Conservation (phyloP, 2,888 invertebrate genomes). For the Ophonus ardosiacus region DNA sequence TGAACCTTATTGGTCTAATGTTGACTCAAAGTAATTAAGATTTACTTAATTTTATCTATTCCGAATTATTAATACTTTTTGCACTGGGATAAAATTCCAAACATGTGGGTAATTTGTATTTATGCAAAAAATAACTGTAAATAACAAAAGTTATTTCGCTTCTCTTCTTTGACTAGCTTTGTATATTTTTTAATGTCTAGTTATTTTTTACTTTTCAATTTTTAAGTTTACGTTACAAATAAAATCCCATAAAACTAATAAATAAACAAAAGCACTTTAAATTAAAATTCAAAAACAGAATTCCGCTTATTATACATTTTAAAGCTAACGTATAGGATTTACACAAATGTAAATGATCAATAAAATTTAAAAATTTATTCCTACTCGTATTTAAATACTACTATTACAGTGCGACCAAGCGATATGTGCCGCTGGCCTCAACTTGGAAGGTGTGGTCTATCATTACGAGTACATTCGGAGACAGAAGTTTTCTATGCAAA, state of each 20-base stretch:
- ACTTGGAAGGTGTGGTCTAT: too few relatives aligned
- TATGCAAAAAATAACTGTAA: slow-evolving; percentile 23
- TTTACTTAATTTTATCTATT: slow-evolving; percentile 24
- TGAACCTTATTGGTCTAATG: not conserved
- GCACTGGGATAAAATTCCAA: slow-evolving; percentile 6
- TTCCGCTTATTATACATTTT: not conserved
- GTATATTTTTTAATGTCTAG: slow-evolving; percentile 43
- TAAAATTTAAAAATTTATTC: not conserved
- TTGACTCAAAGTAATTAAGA: slow-evolving; percentile 4
- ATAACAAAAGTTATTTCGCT: slow-evolving; percentile 18
- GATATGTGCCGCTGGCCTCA: too few relatives aligned
- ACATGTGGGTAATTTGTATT: not conserved
- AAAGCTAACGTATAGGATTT: slow-evolving; percentile 26
- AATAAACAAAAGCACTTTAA: slow-evolving; percentile 24
- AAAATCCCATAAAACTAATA: slow-evolving; percentile 18
- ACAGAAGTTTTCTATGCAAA: too few relatives aligned
- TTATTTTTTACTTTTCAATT: slow-evolving; percentile 44
- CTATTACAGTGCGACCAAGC: too few relatives aligned
- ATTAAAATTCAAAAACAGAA: not conserved
- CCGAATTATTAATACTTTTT: slow-evolving; percentile 17
- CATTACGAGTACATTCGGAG: too few relatives aligned
- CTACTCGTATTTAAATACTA: not conserved
- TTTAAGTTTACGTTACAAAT: slow-evolving; percentile 36
- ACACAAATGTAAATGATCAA: slow-evolving; percentile 4
- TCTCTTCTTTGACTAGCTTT: slow-evolving; percentile 48